Evolutionary conservation across 1,140 invertebrate genomes (phyloP).

Genomic region (Eueides isabella): DNA sequence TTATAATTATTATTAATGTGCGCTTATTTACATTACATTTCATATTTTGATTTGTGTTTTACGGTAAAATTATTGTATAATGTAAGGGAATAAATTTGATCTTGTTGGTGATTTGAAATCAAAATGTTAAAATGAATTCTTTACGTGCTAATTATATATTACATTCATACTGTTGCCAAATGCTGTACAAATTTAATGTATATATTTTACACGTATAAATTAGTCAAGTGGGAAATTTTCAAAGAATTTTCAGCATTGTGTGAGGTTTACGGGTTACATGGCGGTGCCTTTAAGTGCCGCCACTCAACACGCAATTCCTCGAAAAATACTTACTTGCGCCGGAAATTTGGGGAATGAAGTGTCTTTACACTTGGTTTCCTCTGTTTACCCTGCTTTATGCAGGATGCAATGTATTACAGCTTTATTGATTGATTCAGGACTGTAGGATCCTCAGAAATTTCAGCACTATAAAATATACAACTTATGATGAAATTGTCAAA

Average conservation of each 20-base stretch:
- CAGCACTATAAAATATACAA: too few relatives aligned
- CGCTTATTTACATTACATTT: neutral
- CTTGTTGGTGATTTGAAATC: neutral
- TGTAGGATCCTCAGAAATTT: too few relatives aligned
- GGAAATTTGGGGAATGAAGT: too few relatives aligned
- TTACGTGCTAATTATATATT: neutral
- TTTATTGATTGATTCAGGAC: too few relatives aligned
- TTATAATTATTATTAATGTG: constrained; percentile 8
- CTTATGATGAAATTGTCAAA: too few relatives aligned
- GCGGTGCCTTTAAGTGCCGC: too few relatives aligned
- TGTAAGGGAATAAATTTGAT: neutral
- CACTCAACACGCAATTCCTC: too few relatives aligned
- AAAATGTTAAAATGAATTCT: neutral
- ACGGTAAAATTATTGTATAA: neutral
- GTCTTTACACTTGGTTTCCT: too few relatives aligned
- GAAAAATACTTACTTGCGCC: too few relatives aligned
- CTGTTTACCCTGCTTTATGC: too few relatives aligned
- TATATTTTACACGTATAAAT: neutral
- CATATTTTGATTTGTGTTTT: constrained; percentile 6
- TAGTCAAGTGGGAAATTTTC: neutral
- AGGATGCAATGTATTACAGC: too few relatives aligned
- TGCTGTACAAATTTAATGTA: neutral
- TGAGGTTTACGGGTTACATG: too few relatives aligned
- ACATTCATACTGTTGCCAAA: neutral
- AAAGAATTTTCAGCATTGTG: neutral